Conservation (phyloP, 2,113 vertebrate genomes). For the Cervus canadensis region DNA sequence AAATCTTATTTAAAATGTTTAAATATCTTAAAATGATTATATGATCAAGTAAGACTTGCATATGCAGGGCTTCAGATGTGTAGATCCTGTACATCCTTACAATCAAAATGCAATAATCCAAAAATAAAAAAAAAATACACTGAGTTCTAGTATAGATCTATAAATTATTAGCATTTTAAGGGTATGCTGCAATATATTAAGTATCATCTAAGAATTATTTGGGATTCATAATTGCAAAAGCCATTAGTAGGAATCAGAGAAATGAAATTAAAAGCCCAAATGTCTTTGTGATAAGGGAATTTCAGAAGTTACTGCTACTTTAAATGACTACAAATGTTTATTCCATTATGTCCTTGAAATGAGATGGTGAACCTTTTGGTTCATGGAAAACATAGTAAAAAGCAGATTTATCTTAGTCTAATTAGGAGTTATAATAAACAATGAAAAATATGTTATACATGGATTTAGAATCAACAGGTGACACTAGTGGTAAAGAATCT, state of each 20-base stretch:
- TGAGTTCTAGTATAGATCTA: background rate
- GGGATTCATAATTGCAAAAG: background rate
- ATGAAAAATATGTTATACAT: background rate
- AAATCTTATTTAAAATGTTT: rapidly evolving
- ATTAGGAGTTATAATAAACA: background rate
- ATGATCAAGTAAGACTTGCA: background rate
- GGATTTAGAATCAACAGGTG: background rate
- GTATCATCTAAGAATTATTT: conserved; percentile 4
- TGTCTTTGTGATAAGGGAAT: background rate
- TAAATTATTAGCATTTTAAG: background rate
- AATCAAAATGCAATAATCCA: background rate
- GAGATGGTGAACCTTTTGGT: background rate
- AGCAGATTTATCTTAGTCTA: background rate
- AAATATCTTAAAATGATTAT: background rate
- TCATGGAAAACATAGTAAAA: background rate
- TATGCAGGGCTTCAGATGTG: background rate
- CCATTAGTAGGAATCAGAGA: background rate
- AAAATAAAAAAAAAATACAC: background rate
- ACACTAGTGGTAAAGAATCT: background rate
- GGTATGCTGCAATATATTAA: background rate
- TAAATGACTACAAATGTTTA: conserved; percentile 26
- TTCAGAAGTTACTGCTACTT: conserved; percentile 5
- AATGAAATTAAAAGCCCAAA: background rate
- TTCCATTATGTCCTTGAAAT: background rate
- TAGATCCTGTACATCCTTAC: background rate